These are phyloP conservation scores for Meiosimyza decipiens DNA, from an alignment of 2,888 invertebrate genomes.

Conservation along the genomic window DNA sequence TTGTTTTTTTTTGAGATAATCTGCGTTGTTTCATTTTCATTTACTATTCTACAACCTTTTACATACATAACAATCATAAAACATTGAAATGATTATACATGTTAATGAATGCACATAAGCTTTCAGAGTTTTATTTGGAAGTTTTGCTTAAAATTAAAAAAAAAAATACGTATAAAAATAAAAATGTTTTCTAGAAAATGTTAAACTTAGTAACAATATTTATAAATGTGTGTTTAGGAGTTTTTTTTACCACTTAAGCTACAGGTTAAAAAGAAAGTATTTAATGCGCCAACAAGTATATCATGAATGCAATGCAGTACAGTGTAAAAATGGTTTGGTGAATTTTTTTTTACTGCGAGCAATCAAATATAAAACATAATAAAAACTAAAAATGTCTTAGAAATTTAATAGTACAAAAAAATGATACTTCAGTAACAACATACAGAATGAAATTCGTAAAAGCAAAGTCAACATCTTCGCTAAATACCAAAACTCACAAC, in stretches of 20 bases:
- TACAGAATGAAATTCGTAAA: too few relatives aligned
- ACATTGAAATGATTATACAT: constrained; percentile 3
- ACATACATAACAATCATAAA: constrained; percentile 5
- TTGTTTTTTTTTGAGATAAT: too few relatives aligned
- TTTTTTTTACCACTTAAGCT: too few relatives aligned
- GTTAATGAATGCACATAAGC: constrained; percentile 15
- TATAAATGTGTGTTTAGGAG: constrained; percentile 5
- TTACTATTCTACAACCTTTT: constrained; percentile 24
- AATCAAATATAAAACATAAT: neutral
- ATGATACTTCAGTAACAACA: too few relatives aligned
- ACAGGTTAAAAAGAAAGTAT: too few relatives aligned
- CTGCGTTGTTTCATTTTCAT: too few relatives aligned
- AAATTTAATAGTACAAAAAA: constrained; percentile 1
- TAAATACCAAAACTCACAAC: too few relatives aligned
- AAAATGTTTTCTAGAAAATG: neutral
- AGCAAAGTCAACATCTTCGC: too few relatives aligned
- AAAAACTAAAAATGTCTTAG: neutral
- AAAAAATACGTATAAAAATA: too few relatives aligned
- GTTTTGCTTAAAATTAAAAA: constrained; percentile 13
- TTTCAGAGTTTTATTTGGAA: constrained; percentile 47
- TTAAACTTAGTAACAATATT: neutral
- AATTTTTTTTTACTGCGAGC: too few relatives aligned
- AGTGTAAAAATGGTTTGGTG: neutral
- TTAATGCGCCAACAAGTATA: neutral
- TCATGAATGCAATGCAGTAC: neutral